Conservation (phyloP, 2,797 vertebrate species). For the Girardinus metallicus region DNA sequence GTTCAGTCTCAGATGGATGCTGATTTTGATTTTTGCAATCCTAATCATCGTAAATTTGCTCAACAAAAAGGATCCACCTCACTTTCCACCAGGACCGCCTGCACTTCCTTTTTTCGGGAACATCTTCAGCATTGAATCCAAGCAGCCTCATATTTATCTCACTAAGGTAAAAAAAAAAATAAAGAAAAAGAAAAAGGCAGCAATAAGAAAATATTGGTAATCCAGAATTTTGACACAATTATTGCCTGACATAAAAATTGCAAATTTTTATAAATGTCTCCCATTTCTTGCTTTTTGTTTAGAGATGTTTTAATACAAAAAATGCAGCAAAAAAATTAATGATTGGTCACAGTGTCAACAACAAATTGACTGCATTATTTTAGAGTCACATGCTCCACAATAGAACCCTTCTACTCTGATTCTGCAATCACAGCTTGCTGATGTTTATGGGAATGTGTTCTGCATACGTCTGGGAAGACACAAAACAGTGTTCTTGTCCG, state of each 20-base stretch:
- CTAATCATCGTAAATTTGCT: conserved; percentile 72
- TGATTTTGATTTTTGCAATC: conserved; percentile 62
- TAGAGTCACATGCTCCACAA: conserved; percentile 63
- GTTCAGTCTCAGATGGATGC: conserved; percentile 52
- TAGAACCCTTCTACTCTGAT: conserved; percentile 39
- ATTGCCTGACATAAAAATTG: not conserved
- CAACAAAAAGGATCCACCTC: conserved; percentile 76
- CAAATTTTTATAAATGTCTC: not conserved
- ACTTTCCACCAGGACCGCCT: conserved; percentile 84
- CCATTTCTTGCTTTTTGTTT: not conserved
- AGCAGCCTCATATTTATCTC: conserved; percentile 83
- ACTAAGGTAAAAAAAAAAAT: conserved; percentile 81
- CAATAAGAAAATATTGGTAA: not conserved
- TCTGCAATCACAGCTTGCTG: conserved; percentile 71
- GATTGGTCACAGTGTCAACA: not conserved
- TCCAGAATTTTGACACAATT: not conserved
- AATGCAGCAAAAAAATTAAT: conserved; percentile 16
- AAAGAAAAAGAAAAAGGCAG: not conserved
- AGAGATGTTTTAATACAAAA: not conserved
- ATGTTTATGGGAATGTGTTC: conserved; percentile 84
- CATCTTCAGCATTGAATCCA: conserved; percentile 79
- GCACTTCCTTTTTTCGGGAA: conserved; percentile 84
- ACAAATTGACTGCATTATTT: conserved; percentile 14
- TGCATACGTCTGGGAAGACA: conserved; percentile 65
- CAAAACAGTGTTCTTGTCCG: conserved; percentile 74